These are phyloP conservation scores for Alethe diademata DNA, from an alignment of 2,113 vertebrate genomes.

Conservation along the genomic window DNA sequence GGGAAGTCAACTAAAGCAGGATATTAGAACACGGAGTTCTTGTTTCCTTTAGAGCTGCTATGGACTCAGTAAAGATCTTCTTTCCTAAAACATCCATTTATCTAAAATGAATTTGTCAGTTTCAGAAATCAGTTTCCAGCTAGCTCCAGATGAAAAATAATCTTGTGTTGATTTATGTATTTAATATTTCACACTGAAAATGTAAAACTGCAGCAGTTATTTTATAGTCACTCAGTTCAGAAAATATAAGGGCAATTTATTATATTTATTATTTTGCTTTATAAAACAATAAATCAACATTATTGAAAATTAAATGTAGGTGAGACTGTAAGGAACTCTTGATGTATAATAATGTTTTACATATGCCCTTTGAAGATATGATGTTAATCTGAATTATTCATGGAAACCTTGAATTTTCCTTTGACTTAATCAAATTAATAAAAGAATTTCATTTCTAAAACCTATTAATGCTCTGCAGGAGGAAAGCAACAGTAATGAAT, in stretches of 20 bases:
- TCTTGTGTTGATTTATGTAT: conserved; percentile 93
- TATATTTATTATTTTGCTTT: conserved; percentile 94
- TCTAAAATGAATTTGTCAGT: conserved; percentile 89
- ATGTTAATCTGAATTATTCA: conserved; percentile 85
- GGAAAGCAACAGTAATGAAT: conserved; percentile 26
- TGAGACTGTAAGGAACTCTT: conserved; percentile 69
- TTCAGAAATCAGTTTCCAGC: conserved; percentile 77
- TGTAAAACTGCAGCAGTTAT: conserved; percentile 81
- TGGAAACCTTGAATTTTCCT: conserved; percentile 60
- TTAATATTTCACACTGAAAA: conserved; percentile 93
- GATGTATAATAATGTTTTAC: conserved; percentile 79
- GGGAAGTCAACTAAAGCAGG: conserved; percentile 11
- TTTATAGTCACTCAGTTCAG: conserved; percentile 82
- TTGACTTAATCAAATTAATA: conserved; percentile 76
- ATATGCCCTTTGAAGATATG: conserved; percentile 79
- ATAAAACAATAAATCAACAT: conserved; percentile 89
- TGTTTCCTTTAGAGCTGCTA: conserved; percentile 38
- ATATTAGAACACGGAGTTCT: conserved; percentile 23
- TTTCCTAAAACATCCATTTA: conserved; percentile 79
- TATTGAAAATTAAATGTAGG: conserved; percentile 84
- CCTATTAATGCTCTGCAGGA: conserved; percentile 60
- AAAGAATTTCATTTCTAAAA: conserved; percentile 70
- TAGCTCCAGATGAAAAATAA: conserved; percentile 81
- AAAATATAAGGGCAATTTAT: conserved; percentile 89
- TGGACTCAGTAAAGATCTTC: conserved; percentile 62